Percentiles rank a stretch among this genome's conserved stretches.
Evolutionary conservation across 2,797 vertebrate genomes (phyloP).

Genomic region (Pseudomugil tenellus): DNA sequence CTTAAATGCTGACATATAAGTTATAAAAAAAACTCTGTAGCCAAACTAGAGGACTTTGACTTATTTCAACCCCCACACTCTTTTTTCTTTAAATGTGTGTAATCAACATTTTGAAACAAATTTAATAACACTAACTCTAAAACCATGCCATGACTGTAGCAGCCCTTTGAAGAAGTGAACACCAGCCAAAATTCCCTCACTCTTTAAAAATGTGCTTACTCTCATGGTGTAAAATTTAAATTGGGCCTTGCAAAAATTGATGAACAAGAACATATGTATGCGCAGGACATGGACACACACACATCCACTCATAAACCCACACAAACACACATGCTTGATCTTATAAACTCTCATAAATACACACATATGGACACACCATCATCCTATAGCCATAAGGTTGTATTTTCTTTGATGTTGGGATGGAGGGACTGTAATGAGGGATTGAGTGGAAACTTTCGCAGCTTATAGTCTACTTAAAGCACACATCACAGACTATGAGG

Average conservation of each 20-base stretch:
- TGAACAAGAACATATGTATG: constrained; percentile 43
- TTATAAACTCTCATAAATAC: constrained; percentile 14
- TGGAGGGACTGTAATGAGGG: constrained; percentile 65
- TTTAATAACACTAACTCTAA: constrained; percentile 29
- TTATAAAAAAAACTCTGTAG: neutral
- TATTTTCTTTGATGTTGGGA: constrained; percentile 68
- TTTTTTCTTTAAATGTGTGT: constrained; percentile 10
- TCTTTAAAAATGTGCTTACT: constrained; percentile 54
- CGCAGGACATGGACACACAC: constrained; percentile 27
- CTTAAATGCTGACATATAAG: neutral
- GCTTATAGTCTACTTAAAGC: constrained; percentile 73
- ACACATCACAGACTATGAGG: constrained; percentile 51
- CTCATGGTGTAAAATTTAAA: constrained; percentile 48
- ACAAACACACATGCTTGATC: constrained; percentile 3
- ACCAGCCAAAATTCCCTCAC: constrained; percentile 33
- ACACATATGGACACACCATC: constrained; percentile 26
- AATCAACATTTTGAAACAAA: constrained; percentile 33
- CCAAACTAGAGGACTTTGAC: constrained; percentile 3
- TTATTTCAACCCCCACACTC: neutral
- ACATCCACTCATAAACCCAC: constrained; percentile 29
- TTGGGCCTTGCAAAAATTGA: constrained; percentile 41
- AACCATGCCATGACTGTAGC: constrained; percentile 19
- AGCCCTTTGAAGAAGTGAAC: constrained; percentile 44
- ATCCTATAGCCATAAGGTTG: constrained; percentile 48
- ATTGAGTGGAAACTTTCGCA: constrained; percentile 67